phyloP scores from a whole-genome alignment of 2,888 invertebrate species.

The Brachyopa scutellaris region DNA sequence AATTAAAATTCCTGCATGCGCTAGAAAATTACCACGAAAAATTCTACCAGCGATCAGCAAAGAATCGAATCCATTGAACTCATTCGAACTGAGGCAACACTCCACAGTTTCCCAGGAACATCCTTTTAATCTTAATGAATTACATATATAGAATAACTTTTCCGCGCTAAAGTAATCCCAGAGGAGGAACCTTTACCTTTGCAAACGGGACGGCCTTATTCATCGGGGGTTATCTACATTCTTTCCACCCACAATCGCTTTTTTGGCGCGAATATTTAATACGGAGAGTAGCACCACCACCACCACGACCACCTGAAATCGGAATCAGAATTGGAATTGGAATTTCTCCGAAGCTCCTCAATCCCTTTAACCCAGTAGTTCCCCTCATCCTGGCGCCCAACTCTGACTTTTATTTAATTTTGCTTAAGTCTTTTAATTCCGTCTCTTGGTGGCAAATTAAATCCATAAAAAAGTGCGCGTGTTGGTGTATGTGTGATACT shows the following conservation, averaged over 20 bases:
- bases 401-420: slow-evolving; percentile 51
- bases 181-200: not conserved
- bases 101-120: not conserved
- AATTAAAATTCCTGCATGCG: not conserved
- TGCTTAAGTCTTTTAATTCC: slow-evolving; percentile 70
- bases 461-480: slow-evolving; percentile 70
- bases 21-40: not conserved
- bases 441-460: slow-evolving; percentile 68
- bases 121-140: not conserved
- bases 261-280: not conserved
- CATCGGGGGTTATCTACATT: not conserved
- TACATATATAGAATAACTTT: slow-evolving; percentile 4
- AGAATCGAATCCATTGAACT: not conserved
- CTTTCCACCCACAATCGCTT: not conserved
- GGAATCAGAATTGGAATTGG: not conserved
- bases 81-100: not conserved
- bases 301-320: not conserved
- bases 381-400: not conserved
- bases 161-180: not conserved
- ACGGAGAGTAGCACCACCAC: not conserved
- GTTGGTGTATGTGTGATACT: slow-evolving; percentile 60
- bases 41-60: not conserved
- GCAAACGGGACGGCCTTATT: not conserved
- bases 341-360: not conserved
- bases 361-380: too few species aligned